Conservation (phyloP, 2,113 vertebrate species). For the Bambusicola thoracicus region DNA sequence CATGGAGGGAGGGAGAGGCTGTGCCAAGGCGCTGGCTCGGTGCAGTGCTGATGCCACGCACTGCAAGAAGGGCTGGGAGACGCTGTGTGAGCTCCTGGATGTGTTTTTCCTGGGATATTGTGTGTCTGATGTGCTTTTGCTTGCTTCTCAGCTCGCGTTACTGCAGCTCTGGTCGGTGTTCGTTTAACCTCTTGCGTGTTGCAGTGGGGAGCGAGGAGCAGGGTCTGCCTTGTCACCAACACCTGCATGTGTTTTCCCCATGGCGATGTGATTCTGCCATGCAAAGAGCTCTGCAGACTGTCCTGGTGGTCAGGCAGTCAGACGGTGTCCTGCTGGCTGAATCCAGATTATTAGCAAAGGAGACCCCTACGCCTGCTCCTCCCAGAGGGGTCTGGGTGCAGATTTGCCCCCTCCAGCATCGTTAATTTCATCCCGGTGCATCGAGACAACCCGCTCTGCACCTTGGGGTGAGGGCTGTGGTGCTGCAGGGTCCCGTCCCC, state of each 20-base stretch:
- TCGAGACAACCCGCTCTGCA: background rate
- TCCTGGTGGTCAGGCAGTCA: background rate
- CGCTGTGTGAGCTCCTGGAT: background rate
- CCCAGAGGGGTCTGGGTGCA: background rate
- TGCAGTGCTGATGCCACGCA: background rate
- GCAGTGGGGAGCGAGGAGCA: background rate
- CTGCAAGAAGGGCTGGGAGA: too few species aligned
- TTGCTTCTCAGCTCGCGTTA: background rate
- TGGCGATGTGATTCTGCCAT: background rate
- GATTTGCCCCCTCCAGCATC: background rate
- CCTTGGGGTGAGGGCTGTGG: background rate
- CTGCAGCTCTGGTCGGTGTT: background rate
- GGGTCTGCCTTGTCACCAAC: background rate
- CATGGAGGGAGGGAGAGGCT: background rate
- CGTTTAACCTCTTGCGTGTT: background rate
- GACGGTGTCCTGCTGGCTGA: background rate
- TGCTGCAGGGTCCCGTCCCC: background rate
- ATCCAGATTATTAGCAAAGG: fast-evolving
- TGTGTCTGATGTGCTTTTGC: background rate
- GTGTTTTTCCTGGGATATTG: background rate
- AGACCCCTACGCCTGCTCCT: background rate
- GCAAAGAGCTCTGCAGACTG: background rate
- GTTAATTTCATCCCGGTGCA: background rate
- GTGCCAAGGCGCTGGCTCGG: background rate
- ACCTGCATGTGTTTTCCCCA: background rate